Conservation (phyloP, 37 sponge, comb jelly and placozoan genomes). For the Theonella swinhoei region DNA sequence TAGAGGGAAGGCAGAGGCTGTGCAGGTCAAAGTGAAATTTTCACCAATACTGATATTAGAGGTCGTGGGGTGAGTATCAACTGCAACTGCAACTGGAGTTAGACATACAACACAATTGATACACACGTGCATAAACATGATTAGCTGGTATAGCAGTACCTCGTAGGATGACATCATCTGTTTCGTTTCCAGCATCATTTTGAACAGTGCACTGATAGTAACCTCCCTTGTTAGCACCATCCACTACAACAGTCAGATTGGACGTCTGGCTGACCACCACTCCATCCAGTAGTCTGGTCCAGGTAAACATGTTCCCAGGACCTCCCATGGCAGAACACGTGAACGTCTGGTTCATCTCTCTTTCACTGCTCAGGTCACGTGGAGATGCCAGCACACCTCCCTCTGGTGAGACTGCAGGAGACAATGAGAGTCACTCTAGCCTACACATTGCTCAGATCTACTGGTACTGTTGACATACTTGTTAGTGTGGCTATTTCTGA, state of each 20-base stretch:
- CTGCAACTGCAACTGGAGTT: slow-evolving; percentile 25
- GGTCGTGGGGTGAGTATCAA: neutral
- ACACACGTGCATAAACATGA: neutral
- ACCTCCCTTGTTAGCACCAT: neutral
- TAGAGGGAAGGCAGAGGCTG: slow-evolving; percentile 50
- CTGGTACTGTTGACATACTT: neutral
- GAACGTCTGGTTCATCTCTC: slow-evolving; percentile 4
- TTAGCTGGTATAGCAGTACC: neutral
- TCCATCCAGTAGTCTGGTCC: slow-evolving; percentile 20
- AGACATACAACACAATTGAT: neutral
- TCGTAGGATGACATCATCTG: neutral
- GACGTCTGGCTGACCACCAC: neutral
- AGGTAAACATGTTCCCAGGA: slow-evolving; percentile 55
- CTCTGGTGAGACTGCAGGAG: slow-evolving; percentile 21
- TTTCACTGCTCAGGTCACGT: neutral
- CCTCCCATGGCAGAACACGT: slow-evolving; percentile 64
- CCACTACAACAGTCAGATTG: neutral
- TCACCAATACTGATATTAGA: slow-evolving; percentile 12
- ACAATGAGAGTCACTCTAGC: neutral
- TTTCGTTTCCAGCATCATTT: slow-evolving; percentile 37
- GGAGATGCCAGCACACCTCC: slow-evolving; percentile 21
- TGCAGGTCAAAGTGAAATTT: slow-evolving; percentile 30
- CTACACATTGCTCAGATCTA: too few relatives aligned
- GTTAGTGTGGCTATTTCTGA: neutral
- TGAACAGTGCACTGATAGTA: slow-evolving; percentile 12